Conservation (phyloP, 1,140 invertebrate genomes). For the Drosophila saltans region DNA sequence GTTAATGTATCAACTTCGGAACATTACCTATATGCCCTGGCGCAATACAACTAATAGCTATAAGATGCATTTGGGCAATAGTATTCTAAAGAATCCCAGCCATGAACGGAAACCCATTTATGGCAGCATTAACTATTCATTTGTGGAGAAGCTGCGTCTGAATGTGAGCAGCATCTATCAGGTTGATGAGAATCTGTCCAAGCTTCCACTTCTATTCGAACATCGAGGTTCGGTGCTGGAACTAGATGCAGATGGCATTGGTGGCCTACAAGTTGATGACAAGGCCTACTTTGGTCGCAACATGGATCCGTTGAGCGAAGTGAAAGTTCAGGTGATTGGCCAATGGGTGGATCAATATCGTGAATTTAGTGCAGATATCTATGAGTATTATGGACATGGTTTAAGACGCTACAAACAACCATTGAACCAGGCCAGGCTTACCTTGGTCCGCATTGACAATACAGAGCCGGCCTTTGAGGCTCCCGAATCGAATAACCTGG, state of each 20-base stretch:
- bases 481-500: slow-evolving; percentile 65
- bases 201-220: slow-evolving; percentile 68
- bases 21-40: slow-evolving; percentile 74
- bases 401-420: slow-evolving; percentile 52
- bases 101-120: slow-evolving; percentile 71
- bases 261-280: slow-evolving; percentile 65
- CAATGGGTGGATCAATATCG: slow-evolving; percentile 76
- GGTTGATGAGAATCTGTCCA: slow-evolving; percentile 28
- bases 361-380: slow-evolving; percentile 70
- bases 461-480: slow-evolving; percentile 73
- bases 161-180: slow-evolving; percentile 58
- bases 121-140: slow-evolving; percentile 69
- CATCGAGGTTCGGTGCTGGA: slow-evolving; percentile 68
- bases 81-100: slow-evolving; percentile 64
- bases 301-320: slow-evolving; percentile 71
- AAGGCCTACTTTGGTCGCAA: slow-evolving; percentile 72
- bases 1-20: slow-evolving; percentile 70
- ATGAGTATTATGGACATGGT: slow-evolving; percentile 72
- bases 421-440: slow-evolving; percentile 43
- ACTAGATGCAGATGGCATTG: slow-evolving; percentile 61
- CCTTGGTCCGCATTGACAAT: slow-evolving; percentile 66
- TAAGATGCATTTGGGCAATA: slow-evolving; percentile 64
- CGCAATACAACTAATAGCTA: slow-evolving; percentile 72
- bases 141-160: slow-evolving; percentile 68
- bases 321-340: slow-evolving; percentile 70